Conservation (phyloP, 2,888 invertebrate genomes). For the Amphipoea oculea region DNA sequence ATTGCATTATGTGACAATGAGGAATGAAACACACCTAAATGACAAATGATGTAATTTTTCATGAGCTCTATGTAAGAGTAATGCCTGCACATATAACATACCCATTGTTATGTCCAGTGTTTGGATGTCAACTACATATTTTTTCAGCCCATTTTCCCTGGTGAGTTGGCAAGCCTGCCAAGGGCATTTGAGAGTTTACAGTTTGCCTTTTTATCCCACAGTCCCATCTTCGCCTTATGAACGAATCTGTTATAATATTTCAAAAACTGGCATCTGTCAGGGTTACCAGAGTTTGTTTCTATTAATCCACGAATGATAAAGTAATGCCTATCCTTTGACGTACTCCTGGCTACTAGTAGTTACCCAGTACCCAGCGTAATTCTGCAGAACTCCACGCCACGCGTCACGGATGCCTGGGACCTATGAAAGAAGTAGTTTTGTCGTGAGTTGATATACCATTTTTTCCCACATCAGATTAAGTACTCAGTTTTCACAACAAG, state of each 20-base stretch:
- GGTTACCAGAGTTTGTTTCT: background rate
- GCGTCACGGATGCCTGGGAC: background rate
- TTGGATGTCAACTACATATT: background rate
- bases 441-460: background rate
- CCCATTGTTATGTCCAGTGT: background rate
- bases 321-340: background rate
- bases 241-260: background rate
- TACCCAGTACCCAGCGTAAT: background rate
- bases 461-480: background rate
- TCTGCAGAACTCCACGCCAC: background rate
- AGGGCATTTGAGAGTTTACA: background rate
- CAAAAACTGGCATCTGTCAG: background rate
- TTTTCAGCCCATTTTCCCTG: constrained; percentile 21
- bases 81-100: background rate
- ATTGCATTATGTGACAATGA: constrained; percentile 30
- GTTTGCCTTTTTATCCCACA: background rate
- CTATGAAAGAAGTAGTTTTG: background rate
- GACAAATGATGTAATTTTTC: constrained; percentile 40
- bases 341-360: background rate
- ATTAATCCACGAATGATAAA: background rate
- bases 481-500: background rate
- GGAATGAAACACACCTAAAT: constrained; percentile 6
- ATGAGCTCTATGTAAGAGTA: constrained; percentile 1
- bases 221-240: background rate
- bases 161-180: background rate